phyloP scores from a whole-genome alignment of 2,797 vertebrate species.

The Taenioides sp. region DNA sequence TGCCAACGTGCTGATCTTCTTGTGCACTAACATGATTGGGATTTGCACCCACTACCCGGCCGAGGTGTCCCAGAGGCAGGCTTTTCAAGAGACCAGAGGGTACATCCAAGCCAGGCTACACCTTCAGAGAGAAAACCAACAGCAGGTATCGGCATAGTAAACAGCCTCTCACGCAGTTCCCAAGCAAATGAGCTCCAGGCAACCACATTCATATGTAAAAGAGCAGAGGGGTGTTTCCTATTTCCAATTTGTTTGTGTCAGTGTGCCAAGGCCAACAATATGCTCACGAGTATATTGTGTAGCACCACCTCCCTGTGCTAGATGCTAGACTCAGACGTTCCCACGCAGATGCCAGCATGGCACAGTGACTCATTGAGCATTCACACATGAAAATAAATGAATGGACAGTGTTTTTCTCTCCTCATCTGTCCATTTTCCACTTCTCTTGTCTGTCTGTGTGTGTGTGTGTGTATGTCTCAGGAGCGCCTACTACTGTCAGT shows the following conservation, averaged over 20 bases:
- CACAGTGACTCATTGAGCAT: constrained; percentile 64
- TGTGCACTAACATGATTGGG: constrained; percentile 94
- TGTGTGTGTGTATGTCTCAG: constrained; percentile 67
- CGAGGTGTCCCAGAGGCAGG: constrained; percentile 96
- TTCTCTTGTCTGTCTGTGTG: constrained; percentile 20
- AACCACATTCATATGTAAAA: constrained; percentile 48
- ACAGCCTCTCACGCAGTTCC: constrained; percentile 7
- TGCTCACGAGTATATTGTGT: constrained; percentile 58
- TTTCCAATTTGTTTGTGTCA: constrained; percentile 55
- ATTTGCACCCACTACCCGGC: constrained; percentile 97
- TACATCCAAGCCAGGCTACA: constrained; percentile 95
- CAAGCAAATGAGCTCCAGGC: constrained; percentile 23
- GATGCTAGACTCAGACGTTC: constrained; percentile 67
- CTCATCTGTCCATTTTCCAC: constrained; percentile 12
- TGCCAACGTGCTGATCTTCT: constrained; percentile 90
- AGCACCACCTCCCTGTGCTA: constrained; percentile 51
- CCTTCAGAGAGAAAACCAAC: constrained; percentile 94
- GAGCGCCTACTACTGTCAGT: constrained; percentile 97
- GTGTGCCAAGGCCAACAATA: constrained; percentile 62
- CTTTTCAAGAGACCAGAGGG: constrained; percentile 95
- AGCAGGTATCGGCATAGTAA: constrained; percentile 81
- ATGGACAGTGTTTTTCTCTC: constrained; percentile 40
- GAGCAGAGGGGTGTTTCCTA: constrained; percentile 48
- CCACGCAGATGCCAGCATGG: constrained; percentile 62
- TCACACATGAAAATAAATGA: constrained; percentile 56